Evolutionary conservation across 1,140 invertebrate species (phyloP).

Genomic region (honey bee (Apis mellifera)): Amel_HAv3.1 CM009942.2:871501-872000

Average conservation of each 20-base stretch:
- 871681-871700: slow-evolving; percentile 56
- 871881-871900: neutral
- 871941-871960: neutral
- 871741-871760: slow-evolving; percentile 18
- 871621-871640: slow-evolving; percentile 29
- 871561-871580: slow-evolving; percentile 47
- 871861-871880: too few relatives aligned
- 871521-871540: slow-evolving; percentile 32
- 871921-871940: slow-evolving; percentile 5
- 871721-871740: slow-evolving; percentile 55
- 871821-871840: neutral
- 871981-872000: neutral
- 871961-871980: neutral
- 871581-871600: slow-evolving; percentile 9
- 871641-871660: slow-evolving; percentile 39
- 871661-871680: slow-evolving; percentile 46
- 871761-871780: too few relatives aligned
- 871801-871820: too few relatives aligned
- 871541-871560: slow-evolving; percentile 34
- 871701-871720: slow-evolving; percentile 49
- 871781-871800: too few relatives aligned
- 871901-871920: neutral
- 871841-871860: too few relatives aligned
- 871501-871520: neutral
- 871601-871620: slow-evolving; percentile 28